phyloP scores from a whole-genome alignment of 1,140 invertebrate genomes.

The Augochlora pura region DNA sequence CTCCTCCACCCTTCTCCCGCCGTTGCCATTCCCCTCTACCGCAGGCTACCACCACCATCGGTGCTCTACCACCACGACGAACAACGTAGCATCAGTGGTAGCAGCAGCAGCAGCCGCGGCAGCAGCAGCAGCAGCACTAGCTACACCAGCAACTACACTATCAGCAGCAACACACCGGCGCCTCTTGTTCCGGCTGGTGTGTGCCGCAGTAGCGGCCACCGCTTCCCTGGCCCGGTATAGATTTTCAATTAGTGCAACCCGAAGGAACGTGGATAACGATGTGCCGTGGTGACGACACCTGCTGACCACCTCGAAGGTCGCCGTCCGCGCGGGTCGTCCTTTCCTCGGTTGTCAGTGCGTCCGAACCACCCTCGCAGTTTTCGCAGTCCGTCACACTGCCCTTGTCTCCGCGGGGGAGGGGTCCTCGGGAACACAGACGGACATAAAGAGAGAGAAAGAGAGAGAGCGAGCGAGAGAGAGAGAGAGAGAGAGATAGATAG shows the following conservation, averaged over 20 bases:
- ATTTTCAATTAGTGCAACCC: constrained; percentile 63
- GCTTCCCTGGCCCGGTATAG: constrained; percentile 47
- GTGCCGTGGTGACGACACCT: constrained; percentile 40
- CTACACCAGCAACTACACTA: constrained; percentile 13
- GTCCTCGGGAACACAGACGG: neutral
- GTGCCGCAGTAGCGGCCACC: constrained; percentile 59
- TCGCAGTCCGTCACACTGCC: no score
- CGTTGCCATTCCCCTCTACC: neutral
- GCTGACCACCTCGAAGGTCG: constrained; percentile 46
- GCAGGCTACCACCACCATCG: neutral
- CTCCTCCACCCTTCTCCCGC: neutral
- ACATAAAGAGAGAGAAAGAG: neutral
- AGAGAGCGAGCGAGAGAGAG: neutral
- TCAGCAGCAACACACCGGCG: constrained; percentile 23
- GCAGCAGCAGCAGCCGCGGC: constrained; percentile 16
- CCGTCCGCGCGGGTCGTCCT: neutral
- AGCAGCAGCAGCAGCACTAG: neutral
- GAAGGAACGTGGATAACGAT: constrained; percentile 50
- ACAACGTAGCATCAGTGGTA: neutral
- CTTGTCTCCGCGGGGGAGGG: no score
- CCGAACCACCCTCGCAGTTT: no score
- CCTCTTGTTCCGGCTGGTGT: constrained; percentile 35
- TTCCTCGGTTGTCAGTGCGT: no score
- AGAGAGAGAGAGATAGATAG: neutral
- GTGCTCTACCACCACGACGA: constrained; percentile 16